Evolutionary conservation across 2,113 vertebrate species (phyloP).

Genomic region (Calyptomena viridis): DNA sequence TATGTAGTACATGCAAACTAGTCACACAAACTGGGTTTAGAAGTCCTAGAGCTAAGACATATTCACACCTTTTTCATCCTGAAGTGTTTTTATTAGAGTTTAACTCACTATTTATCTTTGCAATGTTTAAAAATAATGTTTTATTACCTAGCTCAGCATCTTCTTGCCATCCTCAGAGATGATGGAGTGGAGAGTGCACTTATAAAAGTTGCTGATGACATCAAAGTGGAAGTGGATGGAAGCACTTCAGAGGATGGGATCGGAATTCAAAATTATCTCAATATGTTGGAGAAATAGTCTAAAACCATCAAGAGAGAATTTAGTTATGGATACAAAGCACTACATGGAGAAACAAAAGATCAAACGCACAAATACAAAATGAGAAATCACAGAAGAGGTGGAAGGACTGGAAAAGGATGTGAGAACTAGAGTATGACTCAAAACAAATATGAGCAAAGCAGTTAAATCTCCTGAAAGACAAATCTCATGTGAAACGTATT

Average conservation of each 20-base stretch:
- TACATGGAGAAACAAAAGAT: not conserved
- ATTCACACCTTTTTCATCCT: not conserved
- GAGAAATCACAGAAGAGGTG: not conserved
- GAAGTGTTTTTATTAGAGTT: constrained; percentile 4
- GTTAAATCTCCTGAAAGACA: not conserved
- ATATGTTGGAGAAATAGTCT: not conserved
- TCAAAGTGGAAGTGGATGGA: not conserved
- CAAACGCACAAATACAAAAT: constrained; percentile 14
- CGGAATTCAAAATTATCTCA: constrained; percentile 3
- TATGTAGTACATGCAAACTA: not conserved
- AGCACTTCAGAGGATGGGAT: not conserved
- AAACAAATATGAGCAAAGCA: not conserved
- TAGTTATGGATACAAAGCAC: not conserved
- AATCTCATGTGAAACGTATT: not conserved
- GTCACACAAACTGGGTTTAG: not conserved
- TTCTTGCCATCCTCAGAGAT: not conserved
- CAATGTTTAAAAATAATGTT: constrained; percentile 3
- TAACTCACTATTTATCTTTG: constrained; percentile 23
- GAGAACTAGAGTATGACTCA: not conserved
- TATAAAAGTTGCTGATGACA: constrained; percentile 30
- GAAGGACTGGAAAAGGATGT: not conserved
- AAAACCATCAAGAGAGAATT: not conserved
- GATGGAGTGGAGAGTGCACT: constrained; percentile 13
- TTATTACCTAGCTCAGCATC: constrained; percentile 7
- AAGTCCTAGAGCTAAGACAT: not conserved